Evolutionary conservation across 2,888 invertebrate genomes (phyloP), one percentile per base, ranked within the genome.

Genomic region (Patella depressa): DNA sequence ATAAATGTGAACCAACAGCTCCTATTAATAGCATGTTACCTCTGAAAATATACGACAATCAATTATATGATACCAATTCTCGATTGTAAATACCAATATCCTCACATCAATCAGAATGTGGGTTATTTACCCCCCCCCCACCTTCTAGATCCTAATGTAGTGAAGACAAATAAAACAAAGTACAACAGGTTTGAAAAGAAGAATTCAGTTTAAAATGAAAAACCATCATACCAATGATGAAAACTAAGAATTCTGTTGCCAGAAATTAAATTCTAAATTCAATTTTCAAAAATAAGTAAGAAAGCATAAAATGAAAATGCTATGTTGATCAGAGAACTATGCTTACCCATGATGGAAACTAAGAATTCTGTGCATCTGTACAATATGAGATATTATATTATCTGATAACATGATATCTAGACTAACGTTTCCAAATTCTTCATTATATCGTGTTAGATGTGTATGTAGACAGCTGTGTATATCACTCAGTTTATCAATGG

Each of bases 21-120:
- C 92, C 91, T 65, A 92, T 88, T 76, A 91, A 78, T 80, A 92
- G 75, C 83, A 90, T 83, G 85, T 91, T 91, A 71, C 91, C 91
- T 69, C 91, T 91, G 83, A n/a, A 78, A 74, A 34, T 45, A 9
- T 45, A 45, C 4, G 9, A 45, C 7, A 45, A 45, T 45, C 7
- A 45, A 45, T 45, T 9, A 45, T 45, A 45, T 0, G 34, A 34
- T 34, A 34, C 34, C 34, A 34, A 34, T 34, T 34, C 34, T 0
- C 34, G 4, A 34, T 34, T 34, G 4, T 34, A 34, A 34, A 34
- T 34, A 34, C 34, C 34, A 34, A 34, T 34, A 34, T 34, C 34
- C 34, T 34, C 34, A 34, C 34, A 34, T 34, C 34, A 34, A 34
- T 5, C 3, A 34, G 34, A 34, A 34, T 5, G 5, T 0, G 34